Base-by-base conservation (phyloP, 53 echinoderm and acorn worm genomes). In the Luidia sarsii region DNA sequence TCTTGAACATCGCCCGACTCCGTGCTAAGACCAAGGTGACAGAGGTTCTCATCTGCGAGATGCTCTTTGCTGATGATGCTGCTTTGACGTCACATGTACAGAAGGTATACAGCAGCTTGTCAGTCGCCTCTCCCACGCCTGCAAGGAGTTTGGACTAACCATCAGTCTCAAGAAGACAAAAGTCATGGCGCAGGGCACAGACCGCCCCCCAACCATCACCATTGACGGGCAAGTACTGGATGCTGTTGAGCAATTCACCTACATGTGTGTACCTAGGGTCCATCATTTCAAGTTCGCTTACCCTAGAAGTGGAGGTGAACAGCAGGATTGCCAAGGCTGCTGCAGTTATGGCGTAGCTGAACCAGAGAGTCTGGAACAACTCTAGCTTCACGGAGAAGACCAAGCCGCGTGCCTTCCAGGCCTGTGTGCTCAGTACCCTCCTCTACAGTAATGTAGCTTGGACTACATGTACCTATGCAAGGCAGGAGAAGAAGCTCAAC, bases 91-190 rank as follows among this genome's bases (percentile, higher is more conserved):
- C 73, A 3, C 50, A 72, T 24, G 29, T 54, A 50, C 16, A 21
- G 28, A 72, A 32, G 52, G 30, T 3, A 52, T 72, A 14, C 75
- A 75, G 75, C 30, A 38, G 22, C 82, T 82, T 0, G 75, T 90
- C 16, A 62, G 86, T 41, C 20, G 41, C 27, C 75, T 90, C 6
- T 64, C 90, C 53, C 32, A 63, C 4, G 77, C 91, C 13, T 90
- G 86, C 43, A 82, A 55, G 21, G 70, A 51, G 23, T 90, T 90
- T 66, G 82, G 72, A 20, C n/a, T n/a, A 1, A 82, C 77, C 48
- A 82, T 90, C 75, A 90, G 90, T 69, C 45, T 90, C 18, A 86
- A 90, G 67, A 82, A 86, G 45, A 90, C 86, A 6, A 13, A 82
- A 11, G 53, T 85, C 36, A 34, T 65, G 65, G 36, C 65, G 19